phyloP scores from a whole-genome alignment of 2,113 vertebrate genomes.

The Ia io region DNA sequence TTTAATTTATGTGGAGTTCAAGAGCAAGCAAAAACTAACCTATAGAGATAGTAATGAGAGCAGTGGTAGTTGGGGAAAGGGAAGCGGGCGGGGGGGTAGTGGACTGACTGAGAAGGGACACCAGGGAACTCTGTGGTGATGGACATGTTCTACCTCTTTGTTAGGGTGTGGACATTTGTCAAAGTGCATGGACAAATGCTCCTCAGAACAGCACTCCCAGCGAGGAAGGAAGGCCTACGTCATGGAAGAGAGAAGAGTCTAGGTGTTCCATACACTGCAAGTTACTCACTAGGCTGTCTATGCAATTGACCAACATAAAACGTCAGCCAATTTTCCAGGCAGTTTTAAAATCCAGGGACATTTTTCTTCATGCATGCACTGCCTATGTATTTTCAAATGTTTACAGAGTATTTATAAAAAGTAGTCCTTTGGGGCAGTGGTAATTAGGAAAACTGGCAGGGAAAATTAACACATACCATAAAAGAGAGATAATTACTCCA shows the following conservation, averaged over 20 bases:
- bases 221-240: neutral
- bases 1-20: neutral
- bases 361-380: neutral
- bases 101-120: neutral
- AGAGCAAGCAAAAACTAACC: neutral
- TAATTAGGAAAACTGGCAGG: constrained; percentile 65
- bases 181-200: neutral
- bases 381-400: constrained; percentile 67
- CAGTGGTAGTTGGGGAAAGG: rapidly evolving
- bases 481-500: constrained; percentile 57
- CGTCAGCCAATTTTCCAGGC: constrained; percentile 50
- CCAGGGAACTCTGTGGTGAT: rapidly evolving
- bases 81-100: rapidly evolving
- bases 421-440: constrained; percentile 49
- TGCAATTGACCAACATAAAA: constrained; percentile 24
- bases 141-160: neutral
- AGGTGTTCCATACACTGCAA: neutral
- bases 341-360: neutral
- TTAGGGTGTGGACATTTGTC: neutral
- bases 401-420: constrained; percentile 71
- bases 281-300: neutral
- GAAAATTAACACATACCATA: constrained; percentile 67
- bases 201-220: neutral
- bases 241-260: neutral
- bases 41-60: rapidly evolving